Evolutionary conservation across 2,888 invertebrate species (phyloP).

Genomic region (Macrostomum cliftonense): DNA sequence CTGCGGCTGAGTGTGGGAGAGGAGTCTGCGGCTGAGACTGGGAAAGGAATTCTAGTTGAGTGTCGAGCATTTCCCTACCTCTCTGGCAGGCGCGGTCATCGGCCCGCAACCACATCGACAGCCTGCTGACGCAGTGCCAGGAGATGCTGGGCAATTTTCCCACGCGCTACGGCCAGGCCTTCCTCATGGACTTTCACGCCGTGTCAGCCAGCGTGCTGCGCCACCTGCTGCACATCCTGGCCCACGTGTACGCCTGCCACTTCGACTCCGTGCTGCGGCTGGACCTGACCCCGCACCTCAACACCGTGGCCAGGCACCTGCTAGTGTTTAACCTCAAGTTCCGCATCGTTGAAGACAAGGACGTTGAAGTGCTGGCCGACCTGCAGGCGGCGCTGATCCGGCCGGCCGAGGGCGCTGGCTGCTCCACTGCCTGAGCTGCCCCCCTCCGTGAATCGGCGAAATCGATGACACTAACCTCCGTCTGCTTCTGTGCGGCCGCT

Average conservation of each 20-base stretch:
- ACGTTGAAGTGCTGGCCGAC: conserved; percentile 6
- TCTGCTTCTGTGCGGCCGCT: too few relatives aligned
- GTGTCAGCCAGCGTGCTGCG: conserved; percentile 3
- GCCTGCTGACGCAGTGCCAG: conserved; percentile 7
- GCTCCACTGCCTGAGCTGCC: too few relatives aligned
- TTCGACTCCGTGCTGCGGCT: conserved; percentile 7
- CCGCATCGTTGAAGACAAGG: conserved; percentile 7
- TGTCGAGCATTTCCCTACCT: too few relatives aligned
- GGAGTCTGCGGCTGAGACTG: too few relatives aligned
- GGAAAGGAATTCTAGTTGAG: too few relatives aligned
- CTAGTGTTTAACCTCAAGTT: conserved; percentile 6
- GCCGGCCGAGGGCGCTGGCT: too few relatives aligned
- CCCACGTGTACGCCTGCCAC: conserved; percentile 8
- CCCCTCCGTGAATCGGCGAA: too few relatives aligned
- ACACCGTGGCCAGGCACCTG: conserved; percentile 10
- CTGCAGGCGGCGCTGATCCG: not conserved
- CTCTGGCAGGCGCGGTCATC: too few relatives aligned
- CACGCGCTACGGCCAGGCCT: conserved; percentile 6
- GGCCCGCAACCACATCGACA: conserved; percentile 8
- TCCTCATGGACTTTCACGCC: conserved; percentile 6
- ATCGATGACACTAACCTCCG: too few relatives aligned
- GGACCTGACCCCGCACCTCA: conserved; percentile 8
- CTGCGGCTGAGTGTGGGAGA: too few relatives aligned
- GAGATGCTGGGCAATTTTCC: conserved; percentile 7
- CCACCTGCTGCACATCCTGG: conserved; percentile 6